Evolutionary conservation across 2,888 invertebrate genomes (phyloP), one percentile per base, ranked within the genome.

Genomic region (Heliconius erato): DNA sequence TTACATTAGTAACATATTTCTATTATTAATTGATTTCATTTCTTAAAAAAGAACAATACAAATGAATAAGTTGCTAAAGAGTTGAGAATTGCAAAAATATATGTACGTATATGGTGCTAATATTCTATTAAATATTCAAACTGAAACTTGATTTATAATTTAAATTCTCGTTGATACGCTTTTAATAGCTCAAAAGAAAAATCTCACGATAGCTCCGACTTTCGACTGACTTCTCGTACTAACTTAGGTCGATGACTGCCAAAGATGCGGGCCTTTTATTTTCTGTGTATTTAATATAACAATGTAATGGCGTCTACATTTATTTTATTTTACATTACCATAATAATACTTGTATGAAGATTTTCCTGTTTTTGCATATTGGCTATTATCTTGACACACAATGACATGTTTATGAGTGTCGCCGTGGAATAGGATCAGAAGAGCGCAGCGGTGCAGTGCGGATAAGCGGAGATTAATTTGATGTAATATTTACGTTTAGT

Each of bases 181-280:
- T 76, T 65, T 77, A 77, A 81, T 71, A 81, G 59, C 44, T 44
- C 63, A 83, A 80, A 76, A 84, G 74, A 76, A 79, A 80, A 80
- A 83, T 84, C 80, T 82, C 83, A 84, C 82, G 83, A 80, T 80
- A 74, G 9, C 9, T 81, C 74, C 72, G 71, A 82, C 74, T 79
- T 69, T 77, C 81, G 67, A 79, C 69, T 71, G 71, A 69, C 76
- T 77, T 72, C 78, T 72, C 71, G 80, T 84, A 67, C 79, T 83
- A 71, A 82, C 77, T 78, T 77, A 74, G 84, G 81, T 85, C 87
- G 80, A 84, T 85, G 87, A 88, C 87, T 86, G 78, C 85, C 87
- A 69, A 87, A 88, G 85, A 88, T 89, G 87, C 88, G 88, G 88
- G 88, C 82, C 85, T 82, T 87, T 87, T 88, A 87, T 87, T 88